Evolutionary conservation across 2,888 invertebrate species (phyloP).

Genomic region (Platycheirus albimanus): DNA sequence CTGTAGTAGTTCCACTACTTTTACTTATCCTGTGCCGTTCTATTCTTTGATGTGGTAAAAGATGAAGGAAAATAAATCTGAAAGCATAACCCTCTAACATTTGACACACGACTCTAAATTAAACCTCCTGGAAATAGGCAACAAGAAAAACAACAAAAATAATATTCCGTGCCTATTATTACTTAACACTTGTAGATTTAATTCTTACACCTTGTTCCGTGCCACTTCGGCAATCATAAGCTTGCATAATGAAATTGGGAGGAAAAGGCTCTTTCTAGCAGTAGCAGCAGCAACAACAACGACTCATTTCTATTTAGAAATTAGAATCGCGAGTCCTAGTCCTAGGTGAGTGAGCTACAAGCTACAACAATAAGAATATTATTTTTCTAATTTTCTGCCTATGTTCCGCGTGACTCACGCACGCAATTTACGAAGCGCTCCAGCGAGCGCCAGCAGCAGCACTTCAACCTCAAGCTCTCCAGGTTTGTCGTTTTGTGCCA

Average conservation of each 20-base stretch:
- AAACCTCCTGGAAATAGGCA: neutral
- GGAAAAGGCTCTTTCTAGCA: constrained; percentile 26
- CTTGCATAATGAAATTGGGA: constrained; percentile 29
- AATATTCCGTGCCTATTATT: constrained; percentile 68
- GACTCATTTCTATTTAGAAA: neutral
- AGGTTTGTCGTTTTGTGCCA: neutral
- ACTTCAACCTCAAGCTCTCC: neutral
- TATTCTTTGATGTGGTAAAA: neutral
- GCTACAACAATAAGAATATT: constrained; percentile 35
- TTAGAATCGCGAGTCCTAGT: constrained; percentile 20
- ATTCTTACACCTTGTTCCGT: constrained; percentile 72
- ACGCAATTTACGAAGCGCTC: constrained; percentile 49
- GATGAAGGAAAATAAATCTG: neutral
- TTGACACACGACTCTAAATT: constrained; percentile 12
- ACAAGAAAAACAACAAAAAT: constrained; percentile 20
- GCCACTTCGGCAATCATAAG: constrained; percentile 57
- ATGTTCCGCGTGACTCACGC: constrained; percentile 72
- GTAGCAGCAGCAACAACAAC: neutral
- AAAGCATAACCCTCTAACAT: constrained; percentile 46
- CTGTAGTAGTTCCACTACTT: constrained; percentile 17
- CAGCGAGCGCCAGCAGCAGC: no score
- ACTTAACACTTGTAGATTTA: constrained; percentile 73
- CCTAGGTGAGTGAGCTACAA: no score
- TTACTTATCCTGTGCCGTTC: neutral
- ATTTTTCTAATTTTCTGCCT: constrained; percentile 69